A percentile compares a stretch with the other conserved stretches of the same genome.
Evolutionary conservation across 2,888 invertebrate species (phyloP).

Genomic region (Seladonia tumulorum): DNA sequence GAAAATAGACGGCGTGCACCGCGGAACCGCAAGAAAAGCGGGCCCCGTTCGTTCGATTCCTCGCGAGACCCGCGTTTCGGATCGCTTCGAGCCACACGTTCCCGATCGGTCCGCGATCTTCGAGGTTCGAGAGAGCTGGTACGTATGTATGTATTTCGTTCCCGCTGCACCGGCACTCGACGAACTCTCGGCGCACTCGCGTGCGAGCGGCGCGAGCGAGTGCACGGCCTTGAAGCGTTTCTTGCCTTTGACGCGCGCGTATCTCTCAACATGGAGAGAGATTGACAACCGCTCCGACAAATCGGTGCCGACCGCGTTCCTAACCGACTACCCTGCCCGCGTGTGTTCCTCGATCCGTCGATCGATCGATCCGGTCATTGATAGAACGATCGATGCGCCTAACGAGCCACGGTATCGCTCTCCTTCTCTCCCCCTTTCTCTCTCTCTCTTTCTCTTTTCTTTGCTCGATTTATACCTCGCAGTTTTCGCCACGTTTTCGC

Average conservation of each 20-base stretch:
- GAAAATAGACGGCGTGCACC: slow-evolving; percentile 62
- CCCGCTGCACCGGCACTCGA: slow-evolving; percentile 38
- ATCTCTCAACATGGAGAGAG: slow-evolving; percentile 82
- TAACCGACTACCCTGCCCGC: slow-evolving; percentile 52
- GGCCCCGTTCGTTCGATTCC: slow-evolving; percentile 22
- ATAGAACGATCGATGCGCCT: slow-evolving; percentile 17
- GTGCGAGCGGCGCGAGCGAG: slow-evolving; percentile 1
- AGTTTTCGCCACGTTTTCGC: neutral
- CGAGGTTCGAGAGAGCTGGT: slow-evolving; percentile 48
- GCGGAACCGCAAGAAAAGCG: slow-evolving; percentile 66
- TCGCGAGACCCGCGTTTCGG: slow-evolving; percentile 2
- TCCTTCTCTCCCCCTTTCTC: neutral
- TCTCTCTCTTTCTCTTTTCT: neutral
- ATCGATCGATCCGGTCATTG: slow-evolving; percentile 38
- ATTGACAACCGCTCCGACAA: slow-evolving; percentile 78
- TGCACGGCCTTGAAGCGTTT: slow-evolving; percentile 62
- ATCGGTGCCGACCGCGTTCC: slow-evolving; percentile 81
- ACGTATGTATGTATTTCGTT: too few species aligned
- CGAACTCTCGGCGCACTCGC: neutral
- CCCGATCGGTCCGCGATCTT: slow-evolving; percentile 44
- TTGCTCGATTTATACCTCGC: neutral
- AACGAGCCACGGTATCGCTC: neutral
- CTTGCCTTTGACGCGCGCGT: slow-evolving; percentile 67
- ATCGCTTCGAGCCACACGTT: slow-evolving; percentile 22
- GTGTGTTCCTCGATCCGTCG: slow-evolving; percentile 56